A percentile compares a stretch with the other conserved stretches of the same genome.
These are phyloP conservation scores for Anorthoa munda DNA, from an alignment of 2,888 invertebrate genomes.

Conservation along the genomic window DNA sequence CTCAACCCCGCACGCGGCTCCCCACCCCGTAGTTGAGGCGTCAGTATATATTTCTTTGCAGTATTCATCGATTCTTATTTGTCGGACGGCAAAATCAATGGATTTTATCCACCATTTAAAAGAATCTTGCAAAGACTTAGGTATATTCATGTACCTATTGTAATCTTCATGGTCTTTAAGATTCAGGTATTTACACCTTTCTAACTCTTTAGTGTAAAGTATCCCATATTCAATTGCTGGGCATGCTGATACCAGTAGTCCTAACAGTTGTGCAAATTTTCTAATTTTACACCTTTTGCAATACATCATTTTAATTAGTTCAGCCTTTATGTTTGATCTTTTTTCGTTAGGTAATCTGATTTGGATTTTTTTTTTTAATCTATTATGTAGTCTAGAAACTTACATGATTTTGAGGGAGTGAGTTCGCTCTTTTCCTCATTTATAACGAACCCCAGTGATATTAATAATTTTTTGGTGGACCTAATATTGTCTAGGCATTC, in stretches of 20 bases:
- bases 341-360: too few relatives aligned
- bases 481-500: too few relatives aligned
- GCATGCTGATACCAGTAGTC: conserved; percentile 12
- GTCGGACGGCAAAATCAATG: too few relatives aligned
- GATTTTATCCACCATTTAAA: conserved; percentile 22
- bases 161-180: conserved; percentile 7
- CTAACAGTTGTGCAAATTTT: conserved; percentile 2
- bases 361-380: too few relatives aligned
- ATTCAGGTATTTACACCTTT: conserved; percentile 22
- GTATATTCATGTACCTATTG: conserved; percentile 7
- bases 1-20: conserved; percentile 1
- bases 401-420: too few relatives aligned
- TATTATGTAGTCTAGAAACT: too few relatives aligned
- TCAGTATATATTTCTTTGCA: conserved; percentile 1
- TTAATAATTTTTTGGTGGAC: too few relatives aligned
- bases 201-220: conserved; percentile 18
- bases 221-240: conserved; percentile 20
- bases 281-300: not conserved
- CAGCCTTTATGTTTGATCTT: too few relatives aligned
- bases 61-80: not conserved
- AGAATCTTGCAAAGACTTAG: not conserved
- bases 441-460: too few relatives aligned
- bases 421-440: too few relatives aligned
- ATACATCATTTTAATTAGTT: too few relatives aligned
- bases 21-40: conserved; percentile 30